A percentile compares a stretch with the other conserved stretches of the same genome.
These are phyloP conservation scores for Pemphredon lugubris DNA, from an alignment of 2,888 invertebrate genomes.

Conservation along the genomic window DNA sequence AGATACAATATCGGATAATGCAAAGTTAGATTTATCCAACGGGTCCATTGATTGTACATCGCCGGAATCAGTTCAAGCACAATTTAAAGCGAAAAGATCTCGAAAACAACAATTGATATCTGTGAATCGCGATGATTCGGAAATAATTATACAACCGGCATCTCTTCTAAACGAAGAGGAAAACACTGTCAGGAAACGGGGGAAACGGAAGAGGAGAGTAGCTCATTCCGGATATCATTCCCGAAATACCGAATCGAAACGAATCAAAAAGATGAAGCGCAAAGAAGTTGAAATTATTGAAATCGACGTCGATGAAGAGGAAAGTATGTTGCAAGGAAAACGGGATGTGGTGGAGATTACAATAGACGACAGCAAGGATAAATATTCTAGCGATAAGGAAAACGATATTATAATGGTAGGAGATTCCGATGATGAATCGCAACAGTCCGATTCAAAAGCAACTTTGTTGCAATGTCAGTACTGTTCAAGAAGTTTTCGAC, in stretches of 20 bases:
- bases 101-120: constrained; percentile 78
- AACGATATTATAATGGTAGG: constrained; percentile 79
- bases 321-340: constrained; percentile 43
- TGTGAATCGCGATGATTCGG: constrained; percentile 78
- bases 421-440: constrained; percentile 74
- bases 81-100: constrained; percentile 72
- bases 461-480: constrained; percentile 70
- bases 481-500: constrained; percentile 74
- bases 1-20: constrained; percentile 20
- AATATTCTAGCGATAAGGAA: constrained; percentile 79
- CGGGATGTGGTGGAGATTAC: constrained; percentile 73
- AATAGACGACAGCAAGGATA: constrained; percentile 76
- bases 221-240: constrained; percentile 69
- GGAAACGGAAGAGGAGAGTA: constrained; percentile 70
- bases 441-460: constrained; percentile 51
- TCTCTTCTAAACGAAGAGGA: constrained; percentile 68
- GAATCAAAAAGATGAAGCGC: constrained; percentile 58
- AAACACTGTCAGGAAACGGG: constrained; percentile 61
- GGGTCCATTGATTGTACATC: constrained; percentile 35
- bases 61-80: constrained; percentile 32
- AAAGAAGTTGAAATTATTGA: constrained; percentile 75
- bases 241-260: constrained; percentile 53
- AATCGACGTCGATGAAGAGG: constrained; percentile 75
- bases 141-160: constrained; percentile 79
- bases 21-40: constrained; percentile 40